Base-by-base conservation (phyloP, 37 sponge, comb jelly and placozoan genomes). In the Dysidea cf. avara region DNA sequence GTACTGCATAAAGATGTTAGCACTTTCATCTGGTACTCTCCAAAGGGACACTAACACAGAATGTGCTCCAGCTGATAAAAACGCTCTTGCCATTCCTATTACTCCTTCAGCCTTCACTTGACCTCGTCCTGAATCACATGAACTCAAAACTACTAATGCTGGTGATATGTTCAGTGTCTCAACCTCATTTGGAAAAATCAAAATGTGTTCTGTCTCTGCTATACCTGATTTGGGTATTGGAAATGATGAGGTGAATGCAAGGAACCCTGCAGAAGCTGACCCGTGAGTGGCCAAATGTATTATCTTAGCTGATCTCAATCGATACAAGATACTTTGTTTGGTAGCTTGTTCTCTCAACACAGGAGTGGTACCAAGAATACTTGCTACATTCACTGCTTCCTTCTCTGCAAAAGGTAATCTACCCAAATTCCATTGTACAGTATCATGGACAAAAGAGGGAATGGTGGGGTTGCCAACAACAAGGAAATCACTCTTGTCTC, bases 11-110 rank as follows among this genome's bases (percentile, higher is more conserved):
- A 93, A 88, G 50, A 67, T 64, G 17, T 66, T 40, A 20, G 94
- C 89, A 68, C 74, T 71, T 61, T 88, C 81, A 70, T 93, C 94
- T 1, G 89, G 94, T 6, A 93, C 83, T 25, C 90, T 35, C 85
- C 90, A 81, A 4, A 88, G 76, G 25, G 86, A 69, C 17, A 90
- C 87, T 7, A 93, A 61, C 1, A 93, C 94, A 18, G 86, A 48
- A 39, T 81, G 83, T 36, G 94, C 94, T 38, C 94, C 94, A 4
- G 94, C 94, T 7, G 84, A 52, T 34, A 93, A 72, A 43, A 93
- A 88, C 5, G 89, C 86, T 32, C 90, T 69, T 13, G 86, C 94
- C 67, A 88, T 81, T 0, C 89, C 90, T 13, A 72, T 81, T 30
- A 93, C 78, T 3, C 94, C 90, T 17, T 93, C 94, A 5, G 76